phyloP scores from a whole-genome alignment of 37 sponge, comb jelly and placozoan species.

The Axinella damicornis region DNA sequence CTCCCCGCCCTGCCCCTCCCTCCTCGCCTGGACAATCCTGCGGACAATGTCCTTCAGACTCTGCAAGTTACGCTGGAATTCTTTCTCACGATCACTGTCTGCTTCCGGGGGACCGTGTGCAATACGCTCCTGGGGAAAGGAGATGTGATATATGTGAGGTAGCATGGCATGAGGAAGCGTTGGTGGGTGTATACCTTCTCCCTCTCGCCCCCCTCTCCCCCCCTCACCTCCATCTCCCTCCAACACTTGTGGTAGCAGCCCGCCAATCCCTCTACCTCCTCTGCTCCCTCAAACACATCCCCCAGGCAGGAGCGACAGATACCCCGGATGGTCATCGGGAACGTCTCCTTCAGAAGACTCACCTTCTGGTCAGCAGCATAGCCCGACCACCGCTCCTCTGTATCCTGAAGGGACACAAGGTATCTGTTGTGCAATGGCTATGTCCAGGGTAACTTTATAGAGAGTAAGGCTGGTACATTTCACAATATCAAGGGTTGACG shows the following conservation, averaged over 20 bases:
- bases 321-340: slow-evolving; percentile 81
- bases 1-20: slow-evolving; percentile 14
- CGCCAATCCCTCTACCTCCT: slow-evolving; percentile 56
- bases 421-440: too few species aligned
- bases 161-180: too few species aligned
- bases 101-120: slow-evolving; percentile 28
- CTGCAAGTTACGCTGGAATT: slow-evolving; percentile 52
- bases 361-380: slow-evolving; percentile 24
- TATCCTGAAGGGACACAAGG: slow-evolving; percentile 20
- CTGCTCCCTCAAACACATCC: slow-evolving; percentile 48
- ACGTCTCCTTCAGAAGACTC: slow-evolving; percentile 29
- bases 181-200: too few species aligned
- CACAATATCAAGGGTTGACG: too few species aligned
- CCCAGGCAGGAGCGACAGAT: slow-evolving; percentile 65
- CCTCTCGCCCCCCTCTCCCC: neutral
- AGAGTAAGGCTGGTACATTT: too few species aligned
- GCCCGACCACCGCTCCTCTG: slow-evolving; percentile 5
- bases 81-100: slow-evolving; percentile 66
- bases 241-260: slow-evolving; percentile 68
- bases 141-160: neutral
- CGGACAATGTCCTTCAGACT: slow-evolving; percentile 29
- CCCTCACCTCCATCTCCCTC: slow-evolving; percentile 43
- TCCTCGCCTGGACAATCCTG: slow-evolving; percentile 13
- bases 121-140: slow-evolving; percentile 18
- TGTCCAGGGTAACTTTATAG: too few species aligned